A percentile compares a stretch with the other conserved stretches of the same genome.
Evolutionary conservation across 2,888 invertebrate species (phyloP).

Genomic region (Vanessa cardui): DNA sequence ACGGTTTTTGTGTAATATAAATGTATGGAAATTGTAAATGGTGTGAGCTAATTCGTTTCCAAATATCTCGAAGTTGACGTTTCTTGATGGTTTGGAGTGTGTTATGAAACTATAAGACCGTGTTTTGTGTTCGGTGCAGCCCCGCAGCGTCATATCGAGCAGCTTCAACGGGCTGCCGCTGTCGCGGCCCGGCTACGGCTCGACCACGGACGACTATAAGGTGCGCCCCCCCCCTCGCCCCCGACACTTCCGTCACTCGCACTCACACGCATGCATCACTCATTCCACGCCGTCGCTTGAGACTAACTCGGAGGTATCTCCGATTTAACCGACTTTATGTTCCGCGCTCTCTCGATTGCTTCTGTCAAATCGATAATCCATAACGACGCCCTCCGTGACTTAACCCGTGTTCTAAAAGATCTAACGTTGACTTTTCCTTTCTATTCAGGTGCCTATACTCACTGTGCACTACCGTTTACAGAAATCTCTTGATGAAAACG

Average conservation of each 20-base stretch:
- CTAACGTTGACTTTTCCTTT: constrained; percentile 49
- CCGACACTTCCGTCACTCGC: constrained; percentile 7
- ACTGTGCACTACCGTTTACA: constrained; percentile 63
- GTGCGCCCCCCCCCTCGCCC: constrained; percentile 53
- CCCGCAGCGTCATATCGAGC: constrained; percentile 67
- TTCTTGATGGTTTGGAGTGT: not conserved
- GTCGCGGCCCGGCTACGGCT: constrained; percentile 64
- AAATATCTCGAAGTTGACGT: not conserved
- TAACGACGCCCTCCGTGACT: constrained; percentile 20
- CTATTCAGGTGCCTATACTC: constrained; percentile 50
- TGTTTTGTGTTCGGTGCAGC: constrained; percentile 52
- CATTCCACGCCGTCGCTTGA: constrained; percentile 1
- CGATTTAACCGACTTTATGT: not conserved
- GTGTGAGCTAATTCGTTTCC: constrained; percentile 18
- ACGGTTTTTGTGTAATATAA: no score
- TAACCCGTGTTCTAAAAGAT: constrained; percentile 43
- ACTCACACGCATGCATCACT: constrained; percentile 7
- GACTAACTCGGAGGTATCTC: not conserved
- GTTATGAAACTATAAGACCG: constrained; percentile 25
- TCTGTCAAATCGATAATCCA: constrained; percentile 17
- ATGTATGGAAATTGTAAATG: constrained; percentile 25
- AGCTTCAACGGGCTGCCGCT: constrained; percentile 69
- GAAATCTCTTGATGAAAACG: constrained; percentile 91
- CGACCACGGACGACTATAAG: constrained; percentile 71
- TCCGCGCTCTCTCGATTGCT: constrained; percentile 19